phyloP scores from a whole-genome alignment of 1,140 invertebrate genomes.

The Campoletis sonorensis region DNA sequence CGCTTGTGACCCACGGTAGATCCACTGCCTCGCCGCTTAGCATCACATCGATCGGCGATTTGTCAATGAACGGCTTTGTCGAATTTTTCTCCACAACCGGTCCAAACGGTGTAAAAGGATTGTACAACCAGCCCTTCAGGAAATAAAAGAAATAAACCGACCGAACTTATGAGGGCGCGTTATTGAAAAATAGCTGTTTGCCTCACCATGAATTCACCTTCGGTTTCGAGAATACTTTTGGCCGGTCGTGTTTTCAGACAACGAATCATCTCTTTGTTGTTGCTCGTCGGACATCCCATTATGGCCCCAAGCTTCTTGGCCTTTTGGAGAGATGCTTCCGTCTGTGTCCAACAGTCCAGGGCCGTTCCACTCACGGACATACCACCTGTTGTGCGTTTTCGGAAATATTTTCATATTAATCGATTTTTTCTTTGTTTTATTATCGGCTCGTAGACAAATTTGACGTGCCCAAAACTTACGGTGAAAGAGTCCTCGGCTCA shows the following conservation, averaged over 20 bases:
- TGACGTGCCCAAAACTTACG: constrained; percentile 29
- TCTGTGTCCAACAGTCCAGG: constrained; percentile 82
- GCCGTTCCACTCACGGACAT: constrained; percentile 86
- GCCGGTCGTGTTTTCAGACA: constrained; percentile 81
- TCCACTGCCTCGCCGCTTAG: constrained; percentile 70
- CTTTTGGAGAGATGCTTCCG: constrained; percentile 80
- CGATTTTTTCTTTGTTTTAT: constrained; percentile 2
- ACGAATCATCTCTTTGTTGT: constrained; percentile 78
- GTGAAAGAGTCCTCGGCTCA: constrained; percentile 54
- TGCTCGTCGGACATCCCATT: constrained; percentile 81
- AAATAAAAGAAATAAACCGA: constrained; percentile 26
- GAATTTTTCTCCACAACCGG: constrained; percentile 75
- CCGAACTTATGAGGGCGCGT: not conserved
- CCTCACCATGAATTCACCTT: constrained; percentile 68
- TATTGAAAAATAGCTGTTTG: not conserved
- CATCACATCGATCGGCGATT: constrained; percentile 76
- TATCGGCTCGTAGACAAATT: not conserved
- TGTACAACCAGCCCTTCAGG: constrained; percentile 49
- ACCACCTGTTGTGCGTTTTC: constrained; percentile 69
- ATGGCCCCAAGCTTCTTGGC: constrained; percentile 79
- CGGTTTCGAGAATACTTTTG: constrained; percentile 72
- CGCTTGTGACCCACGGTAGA: constrained; percentile 76
- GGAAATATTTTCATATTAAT: constrained; percentile 1
- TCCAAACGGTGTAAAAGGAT: constrained; percentile 76
- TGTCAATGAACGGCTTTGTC: constrained; percentile 74